Evolutionary conservation across 2,888 invertebrate species (phyloP), one percentile per base, ranked within the genome.

Genomic region (Boloria selene): DNA sequence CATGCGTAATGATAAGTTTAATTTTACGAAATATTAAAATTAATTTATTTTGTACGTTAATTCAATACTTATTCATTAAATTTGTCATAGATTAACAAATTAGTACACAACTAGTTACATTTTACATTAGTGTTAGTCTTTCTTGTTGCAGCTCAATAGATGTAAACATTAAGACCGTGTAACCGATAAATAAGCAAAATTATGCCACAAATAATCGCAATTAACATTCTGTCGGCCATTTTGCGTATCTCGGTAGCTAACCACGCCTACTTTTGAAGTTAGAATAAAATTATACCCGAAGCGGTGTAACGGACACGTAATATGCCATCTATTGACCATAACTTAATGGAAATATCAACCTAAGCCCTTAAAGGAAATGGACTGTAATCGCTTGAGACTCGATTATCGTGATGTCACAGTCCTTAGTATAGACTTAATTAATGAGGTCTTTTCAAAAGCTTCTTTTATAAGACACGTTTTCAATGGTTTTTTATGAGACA

Each of bases 191-290:
- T 58, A 66, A 58, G 61, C 58, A 62, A 54, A 67, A 64, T 67
- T 82, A 83, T 76, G 65, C 78, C 78, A 85, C 85, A 81, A 83
- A 85, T 84, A 81, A 83, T 80, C 74, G 74, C 76, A 76, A 85
- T 87, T 82, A 85, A 83, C 82, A 84, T 84, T 83, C 83, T 77
- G 71, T 61, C 64, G 71, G 76, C 78, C 82, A 82, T 83, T 75
- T 80, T 83, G 85, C 85, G 87, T 86, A 87, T 80, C 83, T 79
- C 81, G 74, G 87, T 80, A 82, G 87, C 84, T 38, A 75, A 77
- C 80, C 77, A 76, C 87, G 81, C 87, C 87, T 76, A 76, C 80
- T 79, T 81, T 78, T 78, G 77, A 72, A 65, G 70, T 73, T 72
- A 71, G 73, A 73, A 73, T 73, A 72, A 73, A 73, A 73, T 72